Evolutionary conservation across 2,797 vertebrate species (phyloP).

Genomic region (Vespertilio murinus): DNA sequence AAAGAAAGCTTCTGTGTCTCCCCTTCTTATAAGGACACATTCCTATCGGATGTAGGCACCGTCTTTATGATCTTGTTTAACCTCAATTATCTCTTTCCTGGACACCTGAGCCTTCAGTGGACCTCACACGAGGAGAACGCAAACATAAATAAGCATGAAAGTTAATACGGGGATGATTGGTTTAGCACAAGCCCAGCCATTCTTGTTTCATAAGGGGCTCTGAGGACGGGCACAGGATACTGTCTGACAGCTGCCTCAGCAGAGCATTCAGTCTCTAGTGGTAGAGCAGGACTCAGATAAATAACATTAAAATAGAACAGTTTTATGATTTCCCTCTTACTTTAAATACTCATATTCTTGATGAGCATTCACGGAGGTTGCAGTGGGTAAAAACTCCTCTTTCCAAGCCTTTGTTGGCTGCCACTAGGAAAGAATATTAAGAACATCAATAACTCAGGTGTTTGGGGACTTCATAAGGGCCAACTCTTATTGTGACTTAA

Average conservation of each 20-base stretch:
- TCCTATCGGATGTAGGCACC: neutral
- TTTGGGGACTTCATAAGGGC: slow-evolving; percentile 64
- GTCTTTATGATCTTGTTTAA: neutral
- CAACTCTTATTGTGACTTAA: slow-evolving; percentile 70
- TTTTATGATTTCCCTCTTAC: neutral
- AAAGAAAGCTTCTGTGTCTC: neutral
- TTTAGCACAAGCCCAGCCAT: fast-evolving
- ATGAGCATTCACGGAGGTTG: neutral
- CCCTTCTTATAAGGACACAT: neutral
- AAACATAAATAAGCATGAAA: neutral
- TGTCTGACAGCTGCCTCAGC: neutral
- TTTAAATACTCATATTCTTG: neutral
- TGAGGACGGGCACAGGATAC: fast-evolving
- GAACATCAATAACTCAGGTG: slow-evolving; percentile 55
- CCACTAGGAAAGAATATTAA: slow-evolving; percentile 22
- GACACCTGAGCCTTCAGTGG: neutral
- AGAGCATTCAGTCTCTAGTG: neutral
- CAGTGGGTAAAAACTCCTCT: neutral
- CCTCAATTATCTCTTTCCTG: neutral
- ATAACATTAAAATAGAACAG: neutral
- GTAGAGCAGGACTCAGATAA: neutral
- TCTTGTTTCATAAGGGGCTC: fast-evolving
- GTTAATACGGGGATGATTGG: neutral
- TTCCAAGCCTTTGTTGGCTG: neutral
- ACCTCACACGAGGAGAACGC: neutral